Conservation (phyloP, 2,113 vertebrate genomes). For the Periophthalmodon schlosseri region DNA sequence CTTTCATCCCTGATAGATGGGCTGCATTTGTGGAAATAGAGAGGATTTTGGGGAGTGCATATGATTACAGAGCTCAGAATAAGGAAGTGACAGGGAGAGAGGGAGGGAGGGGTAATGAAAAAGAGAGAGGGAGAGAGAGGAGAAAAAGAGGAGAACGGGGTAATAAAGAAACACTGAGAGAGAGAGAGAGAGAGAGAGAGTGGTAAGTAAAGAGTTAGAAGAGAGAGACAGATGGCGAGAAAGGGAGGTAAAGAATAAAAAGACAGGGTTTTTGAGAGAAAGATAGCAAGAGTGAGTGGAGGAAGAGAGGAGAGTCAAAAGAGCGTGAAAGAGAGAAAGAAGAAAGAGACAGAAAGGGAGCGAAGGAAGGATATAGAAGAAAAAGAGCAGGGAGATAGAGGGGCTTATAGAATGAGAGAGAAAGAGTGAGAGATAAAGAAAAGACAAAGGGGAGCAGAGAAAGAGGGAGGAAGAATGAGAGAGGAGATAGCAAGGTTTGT, state of each 20-base stretch:
- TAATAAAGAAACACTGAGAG: conserved; percentile 5
- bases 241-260: conserved; percentile 37
- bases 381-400: not conserved
- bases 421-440: conserved; percentile 44
- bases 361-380: conserved; percentile 31
- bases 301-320: conserved; percentile 34
- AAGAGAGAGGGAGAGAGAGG: conserved; percentile 29
- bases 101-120: conserved; percentile 26
- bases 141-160: conserved; percentile 48
- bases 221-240: conserved; percentile 45
- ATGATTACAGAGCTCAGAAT: conserved; percentile 63
- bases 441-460: not conserved
- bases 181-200: conserved; percentile 44
- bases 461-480: not conserved
- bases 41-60: conserved; percentile 67
- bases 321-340: conserved; percentile 55
- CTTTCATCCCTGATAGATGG: conserved; percentile 68
- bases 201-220: not conserved
- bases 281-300: conserved; percentile 12
- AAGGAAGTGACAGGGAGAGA: conserved; percentile 30
- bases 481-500: conserved; percentile 20
- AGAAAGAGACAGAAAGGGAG: conserved; percentile 16
- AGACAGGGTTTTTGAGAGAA: conserved; percentile 10
- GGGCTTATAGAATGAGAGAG: too few relatives aligned
- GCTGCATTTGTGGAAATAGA: conserved; percentile 64